Evolutionary conservation across 2,888 invertebrate genomes (phyloP).

Genomic region (Sphecodes monilicornis): DNA sequence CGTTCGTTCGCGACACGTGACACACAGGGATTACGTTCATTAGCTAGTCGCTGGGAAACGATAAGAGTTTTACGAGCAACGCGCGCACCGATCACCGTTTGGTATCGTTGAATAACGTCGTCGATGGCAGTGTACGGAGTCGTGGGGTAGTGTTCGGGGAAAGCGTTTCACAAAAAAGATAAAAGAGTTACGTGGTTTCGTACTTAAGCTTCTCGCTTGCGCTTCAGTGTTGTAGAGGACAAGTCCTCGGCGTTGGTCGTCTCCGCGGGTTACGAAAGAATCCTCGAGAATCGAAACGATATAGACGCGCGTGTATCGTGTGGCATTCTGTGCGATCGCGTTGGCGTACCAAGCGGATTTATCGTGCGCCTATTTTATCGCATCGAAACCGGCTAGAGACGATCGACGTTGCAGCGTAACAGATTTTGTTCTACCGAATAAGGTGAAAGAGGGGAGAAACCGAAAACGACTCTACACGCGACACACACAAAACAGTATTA

Average conservation of each 20-base stretch:
- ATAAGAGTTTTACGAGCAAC: constrained; percentile 11
- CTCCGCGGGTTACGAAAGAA: background rate
- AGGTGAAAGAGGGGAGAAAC: background rate
- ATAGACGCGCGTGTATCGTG: no score
- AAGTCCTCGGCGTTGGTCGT: background rate
- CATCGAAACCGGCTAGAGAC: background rate
- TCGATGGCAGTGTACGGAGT: background rate
- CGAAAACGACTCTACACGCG: constrained; percentile 18
- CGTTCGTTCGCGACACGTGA: constrained; percentile 29
- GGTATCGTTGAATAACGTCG: constrained; percentile 6
- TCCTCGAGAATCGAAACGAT: background rate
- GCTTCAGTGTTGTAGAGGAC: background rate
- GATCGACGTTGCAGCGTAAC: background rate
- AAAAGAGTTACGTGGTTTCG: constrained; percentile 6
- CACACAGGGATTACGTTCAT: constrained; percentile 9
- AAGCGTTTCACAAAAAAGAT: background rate
- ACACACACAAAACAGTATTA: constrained; percentile 57
- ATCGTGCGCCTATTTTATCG: background rate
- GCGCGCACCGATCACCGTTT: background rate
- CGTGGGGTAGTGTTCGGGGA: background rate
- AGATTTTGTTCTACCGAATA: background rate
- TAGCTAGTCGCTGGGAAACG: constrained; percentile 10
- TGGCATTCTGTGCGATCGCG: no score
- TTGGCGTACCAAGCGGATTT: background rate
- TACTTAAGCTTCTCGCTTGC: constrained; percentile 12